A percentile compares a stretch with the other conserved stretches of the same genome.
phyloP scores from a whole-genome alignment of 2,888 invertebrate species.

The Xanthorhoe spadicearia region DNA sequence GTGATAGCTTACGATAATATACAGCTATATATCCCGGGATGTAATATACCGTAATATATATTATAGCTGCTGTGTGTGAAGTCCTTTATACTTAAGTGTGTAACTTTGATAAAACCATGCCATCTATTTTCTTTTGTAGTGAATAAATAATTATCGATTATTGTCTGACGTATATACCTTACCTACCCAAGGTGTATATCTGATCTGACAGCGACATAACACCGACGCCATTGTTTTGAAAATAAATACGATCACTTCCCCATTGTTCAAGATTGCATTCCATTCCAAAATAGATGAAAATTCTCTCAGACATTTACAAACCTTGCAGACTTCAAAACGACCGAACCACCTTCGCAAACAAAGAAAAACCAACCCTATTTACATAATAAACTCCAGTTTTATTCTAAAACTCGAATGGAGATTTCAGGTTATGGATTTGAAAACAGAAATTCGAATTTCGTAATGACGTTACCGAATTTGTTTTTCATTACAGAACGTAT shows the following conservation, averaged over 20 bases:
- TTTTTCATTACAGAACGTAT: constrained; percentile 29
- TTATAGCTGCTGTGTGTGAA: too few relatives aligned
- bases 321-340: constrained; percentile 40
- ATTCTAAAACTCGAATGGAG: background rate
- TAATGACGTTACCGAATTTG: constrained; percentile 32
- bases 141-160: too few relatives aligned
- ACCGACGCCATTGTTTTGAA: constrained; percentile 22
- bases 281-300: constrained; percentile 46
- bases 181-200: background rate
- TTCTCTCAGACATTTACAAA: constrained; percentile 31
- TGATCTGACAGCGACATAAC: background rate
- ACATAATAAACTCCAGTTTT: constrained; percentile 8
- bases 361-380: constrained; percentile 25
- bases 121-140: too few relatives aligned
- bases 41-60: too few relatives aligned
- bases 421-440: constrained; percentile 7
- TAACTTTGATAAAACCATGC: too few relatives aligned
- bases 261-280: constrained; percentile 41
- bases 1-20: too few relatives aligned
- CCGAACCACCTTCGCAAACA: constrained; percentile 12
- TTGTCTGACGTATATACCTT: background rate
- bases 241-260: constrained; percentile 27
- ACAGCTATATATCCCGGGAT: too few relatives aligned
- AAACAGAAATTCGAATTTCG: constrained; percentile 37
- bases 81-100: too few relatives aligned